Evolutionary conservation across 2,888 invertebrate genomes (phyloP).

Genomic region (Oscheius sp.): DNA sequence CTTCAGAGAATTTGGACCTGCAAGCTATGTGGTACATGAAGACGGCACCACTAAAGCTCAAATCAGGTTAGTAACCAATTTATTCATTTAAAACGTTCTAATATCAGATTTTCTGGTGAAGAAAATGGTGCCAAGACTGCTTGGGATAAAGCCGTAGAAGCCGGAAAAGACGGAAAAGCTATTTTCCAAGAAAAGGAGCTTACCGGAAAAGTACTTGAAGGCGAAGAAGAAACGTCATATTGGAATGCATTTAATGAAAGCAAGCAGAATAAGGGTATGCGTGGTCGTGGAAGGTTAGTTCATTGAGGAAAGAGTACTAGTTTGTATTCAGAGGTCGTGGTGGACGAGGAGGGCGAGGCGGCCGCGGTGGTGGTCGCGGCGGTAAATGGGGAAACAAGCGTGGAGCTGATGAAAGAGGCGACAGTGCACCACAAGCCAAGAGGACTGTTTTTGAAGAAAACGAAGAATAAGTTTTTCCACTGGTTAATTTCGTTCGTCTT

Average conservation of each 20-base stretch:
- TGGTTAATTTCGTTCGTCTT: not conserved
- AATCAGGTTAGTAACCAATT: conserved; percentile 37
- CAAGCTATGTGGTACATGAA: conserved; percentile 59
- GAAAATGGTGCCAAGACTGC: conserved; percentile 63
- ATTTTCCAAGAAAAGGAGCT: conserved; percentile 55
- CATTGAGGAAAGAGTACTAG: no score
- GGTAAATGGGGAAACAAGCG: conserved; percentile 22
- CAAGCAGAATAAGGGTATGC: conserved; percentile 42
- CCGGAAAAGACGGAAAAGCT: conserved; percentile 65
- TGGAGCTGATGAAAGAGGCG: not conserved
- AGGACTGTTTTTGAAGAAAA: conserved; percentile 25
- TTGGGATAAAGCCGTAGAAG: conserved; percentile 65
- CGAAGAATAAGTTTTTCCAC: conserved; percentile 11
- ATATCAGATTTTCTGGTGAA: conserved; percentile 21
- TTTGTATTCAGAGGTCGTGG: conserved; percentile 45
- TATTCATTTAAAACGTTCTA: not conserved
- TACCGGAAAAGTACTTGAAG: conserved; percentile 59
- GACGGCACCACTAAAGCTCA: conserved; percentile 50
- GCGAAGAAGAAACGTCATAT: conserved; percentile 70
- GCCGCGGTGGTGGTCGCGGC: conserved; percentile 37
- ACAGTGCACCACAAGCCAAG: conserved; percentile 13
- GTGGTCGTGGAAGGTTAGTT: conserved; percentile 27
- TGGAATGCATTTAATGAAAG: conserved; percentile 67
- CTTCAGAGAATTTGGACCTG: conserved; percentile 80
- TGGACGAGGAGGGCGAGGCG: conserved; percentile 46